phyloP scores from a whole-genome alignment of 1,140 invertebrate species.

The Aphaenogaster rudis region DNA sequence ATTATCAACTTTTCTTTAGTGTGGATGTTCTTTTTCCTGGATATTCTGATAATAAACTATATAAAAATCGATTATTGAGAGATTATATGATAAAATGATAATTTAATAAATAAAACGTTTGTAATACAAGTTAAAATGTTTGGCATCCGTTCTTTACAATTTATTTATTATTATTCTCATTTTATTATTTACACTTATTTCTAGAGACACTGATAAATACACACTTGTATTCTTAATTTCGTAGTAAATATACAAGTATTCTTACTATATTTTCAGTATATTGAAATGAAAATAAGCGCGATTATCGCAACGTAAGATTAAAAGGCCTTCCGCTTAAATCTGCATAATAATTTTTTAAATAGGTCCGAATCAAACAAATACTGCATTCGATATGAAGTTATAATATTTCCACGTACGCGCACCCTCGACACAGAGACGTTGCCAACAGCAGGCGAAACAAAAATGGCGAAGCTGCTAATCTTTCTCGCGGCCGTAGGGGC shows the following conservation, averaged over 20 bases:
- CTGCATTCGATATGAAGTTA: not conserved
- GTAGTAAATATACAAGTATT: not conserved
- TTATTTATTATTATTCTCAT: not conserved
- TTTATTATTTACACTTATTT: not conserved
- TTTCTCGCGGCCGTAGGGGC: constrained; percentile 48
- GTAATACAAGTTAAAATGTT: not conserved
- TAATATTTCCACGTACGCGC: not conserved
- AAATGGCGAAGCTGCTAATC: constrained; percentile 54
- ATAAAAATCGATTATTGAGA: not conserved
- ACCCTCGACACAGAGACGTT: not conserved
- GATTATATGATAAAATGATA: not conserved
- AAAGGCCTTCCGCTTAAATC: not conserved
- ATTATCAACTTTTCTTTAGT: not conserved
- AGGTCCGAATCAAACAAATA: not conserved
- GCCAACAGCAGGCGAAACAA: constrained; percentile 29
- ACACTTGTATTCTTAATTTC: not conserved
- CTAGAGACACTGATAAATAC: not conserved
- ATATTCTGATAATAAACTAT: not conserved
- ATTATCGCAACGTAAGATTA: not conserved
- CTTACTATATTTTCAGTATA: too few relatives aligned
- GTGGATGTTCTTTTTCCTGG: too few relatives aligned
- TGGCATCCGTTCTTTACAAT: not conserved
- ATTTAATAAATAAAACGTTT: not conserved
- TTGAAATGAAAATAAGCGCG: constrained; percentile 1
- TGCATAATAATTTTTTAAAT: not conserved